A percentile compares a stretch with the other conserved stretches of the same genome.
Conservation (phyloP, 92 coral and sea anemone genomes). For the Porites cylindrica region DNA sequence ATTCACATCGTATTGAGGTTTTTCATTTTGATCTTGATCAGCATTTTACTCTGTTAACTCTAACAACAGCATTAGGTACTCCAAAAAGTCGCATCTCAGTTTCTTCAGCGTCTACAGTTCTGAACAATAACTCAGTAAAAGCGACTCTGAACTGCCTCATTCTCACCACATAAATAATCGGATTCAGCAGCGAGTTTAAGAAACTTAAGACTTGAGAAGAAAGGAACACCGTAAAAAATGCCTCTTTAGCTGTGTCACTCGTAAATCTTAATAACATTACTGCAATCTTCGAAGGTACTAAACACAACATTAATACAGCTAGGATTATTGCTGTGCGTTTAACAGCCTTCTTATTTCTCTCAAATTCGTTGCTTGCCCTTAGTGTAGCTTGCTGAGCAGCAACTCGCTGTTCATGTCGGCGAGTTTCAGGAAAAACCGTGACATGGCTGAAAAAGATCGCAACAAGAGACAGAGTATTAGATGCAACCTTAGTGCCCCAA, state of each 20-base stretch:
- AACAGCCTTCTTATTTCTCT: too few relatives aligned
- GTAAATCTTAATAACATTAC: too few relatives aligned
- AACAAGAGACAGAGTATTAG: too few relatives aligned
- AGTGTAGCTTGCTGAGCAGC: too few relatives aligned
- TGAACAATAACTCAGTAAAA: not conserved
- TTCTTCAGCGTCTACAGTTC: not conserved
- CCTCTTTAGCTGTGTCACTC: not conserved
- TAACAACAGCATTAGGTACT: not conserved
- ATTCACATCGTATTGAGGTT: not conserved
- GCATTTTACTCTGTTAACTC: not conserved
- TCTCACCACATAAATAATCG: not conserved
- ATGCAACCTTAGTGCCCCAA: too few relatives aligned
- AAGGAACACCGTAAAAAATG: not conserved
- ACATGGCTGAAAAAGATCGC: too few relatives aligned
- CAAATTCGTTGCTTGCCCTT: too few relatives aligned
- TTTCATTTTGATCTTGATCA: not conserved
- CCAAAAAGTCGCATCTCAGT: not conserved
- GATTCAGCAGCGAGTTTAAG: not conserved
- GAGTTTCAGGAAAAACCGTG: too few relatives aligned
- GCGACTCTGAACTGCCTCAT: not conserved
- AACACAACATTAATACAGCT: not conserved
- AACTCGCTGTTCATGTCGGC: too few relatives aligned
- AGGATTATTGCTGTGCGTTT: not conserved
- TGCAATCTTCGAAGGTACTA: not conserved
- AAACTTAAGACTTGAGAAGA: too few relatives aligned